Conservation (phyloP, 1,140 invertebrate genomes). For the Dufourea novaeangliae region DNA sequence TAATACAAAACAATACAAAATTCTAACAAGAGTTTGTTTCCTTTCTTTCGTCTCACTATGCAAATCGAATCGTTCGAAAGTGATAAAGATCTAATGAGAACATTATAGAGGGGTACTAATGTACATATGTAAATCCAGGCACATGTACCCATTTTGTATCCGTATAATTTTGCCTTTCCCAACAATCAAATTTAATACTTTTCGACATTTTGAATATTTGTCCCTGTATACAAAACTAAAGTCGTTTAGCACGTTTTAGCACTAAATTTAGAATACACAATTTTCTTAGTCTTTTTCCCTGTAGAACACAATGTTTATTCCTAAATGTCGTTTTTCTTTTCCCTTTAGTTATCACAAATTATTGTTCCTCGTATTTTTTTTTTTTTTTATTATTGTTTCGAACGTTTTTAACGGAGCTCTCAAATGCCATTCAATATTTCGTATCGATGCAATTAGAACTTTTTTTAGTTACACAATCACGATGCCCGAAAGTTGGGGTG, state of each 20-base stretch:
- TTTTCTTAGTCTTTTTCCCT: conserved; percentile 74
- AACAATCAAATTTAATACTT: conserved; percentile 76
- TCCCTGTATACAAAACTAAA: conserved; percentile 78
- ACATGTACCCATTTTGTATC: conserved; percentile 54
- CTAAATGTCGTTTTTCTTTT: conserved; percentile 72
- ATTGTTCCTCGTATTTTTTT: conserved; percentile 78
- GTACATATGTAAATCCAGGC: conserved; percentile 61
- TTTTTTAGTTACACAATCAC: conserved; percentile 67
- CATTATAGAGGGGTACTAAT: conserved; percentile 55
- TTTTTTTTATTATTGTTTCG: conserved; percentile 74
- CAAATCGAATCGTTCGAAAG: conserved; percentile 54
- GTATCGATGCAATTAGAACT: conserved; percentile 65
- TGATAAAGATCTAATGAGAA: conserved; percentile 64
- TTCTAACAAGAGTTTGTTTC: conserved; percentile 60
- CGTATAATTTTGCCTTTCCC: conserved; percentile 66
- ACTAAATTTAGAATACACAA: conserved; percentile 78
- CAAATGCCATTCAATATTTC: conserved; percentile 63
- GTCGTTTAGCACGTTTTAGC: conserved; percentile 74
- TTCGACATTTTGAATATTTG: conserved; percentile 69
- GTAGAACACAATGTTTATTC: conserved; percentile 79
- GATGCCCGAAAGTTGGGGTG: conserved; percentile 51
- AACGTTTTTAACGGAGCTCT: conserved; percentile 66
- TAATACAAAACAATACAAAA: conserved; percentile 72
- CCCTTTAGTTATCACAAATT: conserved; percentile 79
- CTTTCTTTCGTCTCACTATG: conserved; percentile 51